A percentile compares a stretch with the other conserved stretches of the same genome.
phyloP scores from a whole-genome alignment of 1,140 invertebrate genomes.

The Teleogryllus occipitalis region DNA sequence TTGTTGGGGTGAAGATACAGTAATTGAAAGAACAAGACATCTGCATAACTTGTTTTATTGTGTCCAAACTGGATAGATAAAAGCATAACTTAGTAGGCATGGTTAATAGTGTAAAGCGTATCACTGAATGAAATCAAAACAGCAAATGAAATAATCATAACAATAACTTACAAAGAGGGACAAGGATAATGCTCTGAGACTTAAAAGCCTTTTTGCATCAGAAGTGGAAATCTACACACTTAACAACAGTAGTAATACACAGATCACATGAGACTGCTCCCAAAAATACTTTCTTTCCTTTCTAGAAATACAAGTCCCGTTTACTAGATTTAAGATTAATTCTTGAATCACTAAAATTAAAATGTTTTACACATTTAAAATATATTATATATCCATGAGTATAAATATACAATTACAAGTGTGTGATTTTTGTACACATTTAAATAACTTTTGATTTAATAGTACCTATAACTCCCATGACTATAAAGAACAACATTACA shows the following conservation, averaged over 20 bases:
- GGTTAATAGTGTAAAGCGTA: background rate
- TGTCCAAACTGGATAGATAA: slow-evolving; percentile 1
- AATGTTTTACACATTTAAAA: slow-evolving; percentile 6
- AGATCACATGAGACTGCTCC: background rate
- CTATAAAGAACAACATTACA: slow-evolving; percentile 1
- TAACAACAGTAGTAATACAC: slow-evolving; percentile 1
- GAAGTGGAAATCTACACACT: background rate
- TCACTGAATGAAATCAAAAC: background rate
- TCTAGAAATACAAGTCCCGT: background rate
- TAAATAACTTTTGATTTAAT: background rate
- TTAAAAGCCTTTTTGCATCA: background rate
- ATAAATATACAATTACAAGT: slow-evolving; percentile 1
- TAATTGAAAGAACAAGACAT: background rate
- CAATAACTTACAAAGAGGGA: background rate
- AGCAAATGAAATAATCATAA: background rate
- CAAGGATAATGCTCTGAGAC: background rate
- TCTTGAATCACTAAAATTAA: background rate
- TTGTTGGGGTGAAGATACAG: too few species aligned
- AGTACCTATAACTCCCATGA: background rate
- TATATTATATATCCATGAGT: slow-evolving; percentile 6
- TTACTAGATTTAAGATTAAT: background rate
- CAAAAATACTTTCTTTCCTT: background rate
- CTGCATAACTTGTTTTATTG: slow-evolving; percentile 1
- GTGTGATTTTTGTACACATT: slow-evolving; percentile 2
- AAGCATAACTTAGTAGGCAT: background rate